Evolutionary conservation across 2,113 vertebrate genomes (phyloP).

Genomic region (Nestor notabilis): DNA sequence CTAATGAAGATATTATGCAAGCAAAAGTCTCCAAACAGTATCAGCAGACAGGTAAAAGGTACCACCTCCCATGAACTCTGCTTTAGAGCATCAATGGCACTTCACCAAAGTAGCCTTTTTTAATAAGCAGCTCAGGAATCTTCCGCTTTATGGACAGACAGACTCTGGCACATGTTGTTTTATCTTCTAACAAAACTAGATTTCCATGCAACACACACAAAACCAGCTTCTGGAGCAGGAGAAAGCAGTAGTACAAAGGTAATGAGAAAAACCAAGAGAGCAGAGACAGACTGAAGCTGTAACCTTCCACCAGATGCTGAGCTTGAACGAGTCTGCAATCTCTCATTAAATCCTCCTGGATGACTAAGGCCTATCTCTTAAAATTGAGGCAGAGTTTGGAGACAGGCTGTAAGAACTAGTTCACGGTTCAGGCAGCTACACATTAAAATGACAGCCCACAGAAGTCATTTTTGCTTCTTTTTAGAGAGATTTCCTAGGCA

Average conservation of each 20-base stretch:
- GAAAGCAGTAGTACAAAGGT: neutral
- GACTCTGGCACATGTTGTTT: neutral
- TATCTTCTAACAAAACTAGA: neutral
- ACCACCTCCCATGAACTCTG: neutral
- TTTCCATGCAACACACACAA: neutral
- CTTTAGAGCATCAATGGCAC: neutral
- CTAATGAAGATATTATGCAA: fast-evolving
- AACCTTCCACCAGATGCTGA: neutral
- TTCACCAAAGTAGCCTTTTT: neutral
- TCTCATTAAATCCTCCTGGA: neutral
- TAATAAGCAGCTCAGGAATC: neutral
- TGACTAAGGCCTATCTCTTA: neutral
- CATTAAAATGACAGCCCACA: neutral
- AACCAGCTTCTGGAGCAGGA: neutral
- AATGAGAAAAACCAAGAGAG: neutral
- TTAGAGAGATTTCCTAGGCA: neutral
- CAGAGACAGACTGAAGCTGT: neutral
- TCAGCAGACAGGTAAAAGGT: neutral
- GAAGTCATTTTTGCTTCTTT: neutral
- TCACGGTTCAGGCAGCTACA: neutral
- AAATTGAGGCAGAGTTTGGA: neutral
- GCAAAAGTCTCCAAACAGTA: neutral
- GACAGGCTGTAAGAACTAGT: neutral
- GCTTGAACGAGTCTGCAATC: neutral
- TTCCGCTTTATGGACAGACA: neutral